A percentile compares a stretch with the other conserved stretches of the same genome.
Evolutionary conservation across 2,797 vertebrate genomes (phyloP).

Genomic region (Natrix natrix): DNA sequence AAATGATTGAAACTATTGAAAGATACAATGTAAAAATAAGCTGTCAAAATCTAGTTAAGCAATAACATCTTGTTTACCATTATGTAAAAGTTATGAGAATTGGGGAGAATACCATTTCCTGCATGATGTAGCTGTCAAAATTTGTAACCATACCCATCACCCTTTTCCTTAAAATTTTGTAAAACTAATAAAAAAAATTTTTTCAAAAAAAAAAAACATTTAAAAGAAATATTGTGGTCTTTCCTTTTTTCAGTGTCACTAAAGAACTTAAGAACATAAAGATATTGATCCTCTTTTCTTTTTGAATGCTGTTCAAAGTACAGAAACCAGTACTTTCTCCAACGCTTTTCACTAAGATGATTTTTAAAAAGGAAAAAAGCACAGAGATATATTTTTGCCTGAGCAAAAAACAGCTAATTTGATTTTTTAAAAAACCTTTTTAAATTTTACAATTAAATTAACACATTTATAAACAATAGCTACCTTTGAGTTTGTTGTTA

Average conservation of each 20-base stretch:
- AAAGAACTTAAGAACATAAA: not conserved
- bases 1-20: too few relatives aligned
- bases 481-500: not conserved
- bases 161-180: too few relatives aligned
- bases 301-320: conserved; percentile 42
- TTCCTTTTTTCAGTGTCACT: conserved; percentile 28
- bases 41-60: too few relatives aligned
- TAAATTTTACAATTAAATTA: not conserved
- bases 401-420: not conserved
- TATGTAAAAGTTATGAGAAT: too few relatives aligned
- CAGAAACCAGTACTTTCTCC: conserved; percentile 22
- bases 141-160: too few relatives aligned
- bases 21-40: too few relatives aligned
- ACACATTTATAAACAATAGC: not conserved
- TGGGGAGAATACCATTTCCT: too few relatives aligned
- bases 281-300: conserved; percentile 1
- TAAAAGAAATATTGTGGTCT: conserved; percentile 19
- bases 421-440: not conserved
- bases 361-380: not conserved
- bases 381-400: not conserved
- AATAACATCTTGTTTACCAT: too few relatives aligned
- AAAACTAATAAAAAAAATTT: too few relatives aligned
- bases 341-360: not conserved
- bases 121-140: too few relatives aligned
- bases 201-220: too few relatives aligned